phyloP scores from a whole-genome alignment of 2,113 vertebrate genomes.

The Hypomesus transpacificus region DNA sequence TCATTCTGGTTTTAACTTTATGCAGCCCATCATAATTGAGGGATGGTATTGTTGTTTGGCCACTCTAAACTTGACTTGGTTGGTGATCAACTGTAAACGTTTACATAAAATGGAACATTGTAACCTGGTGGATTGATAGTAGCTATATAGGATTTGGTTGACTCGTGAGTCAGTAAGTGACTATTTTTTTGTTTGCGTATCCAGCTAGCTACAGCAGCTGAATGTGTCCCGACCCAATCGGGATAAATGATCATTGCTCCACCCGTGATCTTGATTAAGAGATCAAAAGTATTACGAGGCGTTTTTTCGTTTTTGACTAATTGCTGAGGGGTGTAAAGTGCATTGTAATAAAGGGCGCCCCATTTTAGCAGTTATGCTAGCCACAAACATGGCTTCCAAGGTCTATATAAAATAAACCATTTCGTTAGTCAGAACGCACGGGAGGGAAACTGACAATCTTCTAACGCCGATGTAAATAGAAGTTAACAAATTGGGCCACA shows the following conservation, averaged over 20 bases:
- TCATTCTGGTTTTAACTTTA: too few relatives aligned
- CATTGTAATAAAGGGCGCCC: conserved; percentile 52
- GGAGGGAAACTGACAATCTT: conserved; percentile 29
- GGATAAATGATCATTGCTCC: not conserved
- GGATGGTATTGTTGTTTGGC: not conserved
- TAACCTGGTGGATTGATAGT: not conserved
- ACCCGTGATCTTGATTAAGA: conserved; percentile 10
- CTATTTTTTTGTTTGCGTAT: conserved; percentile 52
- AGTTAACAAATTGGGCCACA: conserved; percentile 56
- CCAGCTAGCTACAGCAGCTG: conserved; percentile 9
- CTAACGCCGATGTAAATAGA: conserved; percentile 46
- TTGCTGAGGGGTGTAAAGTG: conserved; percentile 30
- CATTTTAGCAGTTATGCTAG: conserved; percentile 65
- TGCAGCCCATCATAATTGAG: not conserved
- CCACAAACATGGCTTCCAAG: conserved; percentile 77
- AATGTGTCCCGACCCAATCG: not conserved
- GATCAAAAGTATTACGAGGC: not conserved
- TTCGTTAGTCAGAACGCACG: conserved; percentile 47
- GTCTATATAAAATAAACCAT: conserved; percentile 61
- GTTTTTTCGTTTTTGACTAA: conserved; percentile 1
- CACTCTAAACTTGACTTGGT: not conserved
- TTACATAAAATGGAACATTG: not conserved
- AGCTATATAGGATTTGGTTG: conserved; percentile 26
- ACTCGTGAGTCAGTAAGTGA: conserved; percentile 52
- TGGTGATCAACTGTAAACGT: not conserved